Percentiles rank a stretch among this genome's conserved stretches.
These are phyloP conservation scores for Watsonalla binaria DNA, from an alignment of 2,888 invertebrate species.

Conservation along the genomic window DNA sequence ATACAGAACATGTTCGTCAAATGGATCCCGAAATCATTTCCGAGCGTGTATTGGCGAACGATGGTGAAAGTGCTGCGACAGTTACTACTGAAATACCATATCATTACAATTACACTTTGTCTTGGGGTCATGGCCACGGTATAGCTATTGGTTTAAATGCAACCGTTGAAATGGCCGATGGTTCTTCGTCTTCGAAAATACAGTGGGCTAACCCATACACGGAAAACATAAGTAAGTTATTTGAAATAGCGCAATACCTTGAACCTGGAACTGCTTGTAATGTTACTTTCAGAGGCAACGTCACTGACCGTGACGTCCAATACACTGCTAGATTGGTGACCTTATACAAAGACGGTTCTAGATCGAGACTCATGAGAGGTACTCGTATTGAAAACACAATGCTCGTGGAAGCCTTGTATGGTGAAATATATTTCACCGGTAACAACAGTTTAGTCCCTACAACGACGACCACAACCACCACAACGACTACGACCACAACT, in stretches of 20 bases:
- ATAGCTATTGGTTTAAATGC: conserved; percentile 85
- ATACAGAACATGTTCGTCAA: conserved; percentile 72
- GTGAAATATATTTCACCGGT: conserved; percentile 86
- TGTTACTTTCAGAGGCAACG: conserved; percentile 86
- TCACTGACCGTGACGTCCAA: conserved; percentile 85
- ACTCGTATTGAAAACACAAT: conserved; percentile 82
- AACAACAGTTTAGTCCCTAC: conserved; percentile 89
- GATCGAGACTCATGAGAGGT: conserved; percentile 80
- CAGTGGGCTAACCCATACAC: conserved; percentile 83
- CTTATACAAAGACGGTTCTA: conserved; percentile 80
- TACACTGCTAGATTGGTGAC: conserved; percentile 86
- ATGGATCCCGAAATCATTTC: conserved; percentile 74
- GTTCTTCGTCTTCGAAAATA: conserved; percentile 77
- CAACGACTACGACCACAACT: conserved; percentile 80
- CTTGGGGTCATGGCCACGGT: conserved; percentile 89
- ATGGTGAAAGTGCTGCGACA: conserved; percentile 76
- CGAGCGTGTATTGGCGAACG: conserved; percentile 72
- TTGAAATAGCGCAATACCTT: conserved; percentile 81
- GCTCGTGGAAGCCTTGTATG: conserved; percentile 84
- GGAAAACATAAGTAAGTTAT: conserved; percentile 76
- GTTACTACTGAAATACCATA: conserved; percentile 87
- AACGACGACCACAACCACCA: conserved; percentile 82
- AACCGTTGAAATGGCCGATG: conserved; percentile 79
- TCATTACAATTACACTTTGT: conserved; percentile 82
- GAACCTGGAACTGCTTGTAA: conserved; percentile 90